Evolutionary conservation across 2,888 invertebrate species (phyloP), one percentile per base, ranked within the genome.

Genomic region (Xylota segnis): DNA sequence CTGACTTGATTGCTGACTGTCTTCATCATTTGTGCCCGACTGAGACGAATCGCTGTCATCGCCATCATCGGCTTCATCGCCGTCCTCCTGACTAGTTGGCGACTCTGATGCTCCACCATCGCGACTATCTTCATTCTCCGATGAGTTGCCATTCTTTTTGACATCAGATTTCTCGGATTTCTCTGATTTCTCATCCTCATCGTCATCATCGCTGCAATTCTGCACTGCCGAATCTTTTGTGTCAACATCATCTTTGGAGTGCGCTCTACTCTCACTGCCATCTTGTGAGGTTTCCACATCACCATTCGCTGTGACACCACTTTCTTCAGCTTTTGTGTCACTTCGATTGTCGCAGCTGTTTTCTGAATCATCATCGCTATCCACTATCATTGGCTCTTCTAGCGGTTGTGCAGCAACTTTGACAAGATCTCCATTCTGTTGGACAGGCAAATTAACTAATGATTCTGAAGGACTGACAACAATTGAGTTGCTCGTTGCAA

Each of bases 321-420:
- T 88, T 59, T 87, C 88, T 29, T 34, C 59, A 50, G 56, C 63
- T 23, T 87, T 82, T 52, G 56, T 54, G 7, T 87, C 83, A 65
- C 87, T 87, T 32, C 68, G 79, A 65, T 87, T 82, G n/a, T 84
- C 87, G 6, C 82, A 58, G 29, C 77, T 87, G 16, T 91, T 90
- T 89, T 92, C 91, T 77, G 92, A 92, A 83, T 91, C 90, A 52
- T 90, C 90, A 40, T 90, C 88, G 37, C 76, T 87, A 37, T 88
- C 88, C 56, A 83, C 58, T 23, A 45, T 5, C 71, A 71, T 75
- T 0, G 74, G 66, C 23, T 82, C 61, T 45, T 16, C 14, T 7
- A 78, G 34, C 4, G 76, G 50, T 7, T 79, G 72, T 27, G 56
- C 32, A 27, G 78, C 45, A 1, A 52, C 89, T 87, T 90, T 90